Conservation (phyloP, 2,113 vertebrate species). For the Platichthys flesus region DNA sequence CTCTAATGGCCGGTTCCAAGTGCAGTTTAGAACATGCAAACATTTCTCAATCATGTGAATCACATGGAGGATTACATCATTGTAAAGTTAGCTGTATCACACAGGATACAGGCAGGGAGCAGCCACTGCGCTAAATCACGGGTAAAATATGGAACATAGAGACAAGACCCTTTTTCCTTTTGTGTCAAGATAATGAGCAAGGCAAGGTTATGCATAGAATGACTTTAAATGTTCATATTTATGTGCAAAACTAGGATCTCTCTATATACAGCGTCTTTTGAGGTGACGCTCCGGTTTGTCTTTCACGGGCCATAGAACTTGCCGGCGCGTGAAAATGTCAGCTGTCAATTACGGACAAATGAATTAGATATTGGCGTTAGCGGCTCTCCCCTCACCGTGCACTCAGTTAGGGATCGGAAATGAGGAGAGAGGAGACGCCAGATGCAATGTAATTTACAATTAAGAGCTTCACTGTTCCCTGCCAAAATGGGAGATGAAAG, state of each 20-base stretch:
- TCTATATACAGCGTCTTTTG: conserved; percentile 2
- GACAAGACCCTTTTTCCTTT: conserved; percentile 44
- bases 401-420: conserved; percentile 15
- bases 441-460: conserved; percentile 73
- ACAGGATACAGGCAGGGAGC: conserved; percentile 27
- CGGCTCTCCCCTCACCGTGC: conserved; percentile 1
- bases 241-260: conserved; percentile 30
- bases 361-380: conserved; percentile 46
- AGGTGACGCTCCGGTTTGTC: conserved; percentile 24
- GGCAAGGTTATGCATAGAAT: conserved; percentile 57
- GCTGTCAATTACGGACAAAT: conserved; percentile 64
- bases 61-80: conserved; percentile 27
- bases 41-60: neutral
- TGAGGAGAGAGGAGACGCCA: conserved; percentile 47
- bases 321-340: conserved; percentile 51
- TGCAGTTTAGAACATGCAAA: conserved; percentile 16
- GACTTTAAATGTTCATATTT: conserved; percentile 40
- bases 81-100: conserved; percentile 45
- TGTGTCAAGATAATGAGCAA: conserved; percentile 53
- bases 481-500: conserved; percentile 69
- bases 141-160: conserved; percentile 54
- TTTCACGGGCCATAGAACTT: conserved; percentile 47
- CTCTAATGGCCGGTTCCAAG: conserved; percentile 30
- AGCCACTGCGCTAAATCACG: conserved; percentile 48
- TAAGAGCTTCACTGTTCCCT: conserved; percentile 49